A percentile compares a stretch with the other conserved stretches of the same genome.
phyloP scores from a whole-genome alignment of 23 tunicate species.

The Trididemnum nubilum region DNA sequence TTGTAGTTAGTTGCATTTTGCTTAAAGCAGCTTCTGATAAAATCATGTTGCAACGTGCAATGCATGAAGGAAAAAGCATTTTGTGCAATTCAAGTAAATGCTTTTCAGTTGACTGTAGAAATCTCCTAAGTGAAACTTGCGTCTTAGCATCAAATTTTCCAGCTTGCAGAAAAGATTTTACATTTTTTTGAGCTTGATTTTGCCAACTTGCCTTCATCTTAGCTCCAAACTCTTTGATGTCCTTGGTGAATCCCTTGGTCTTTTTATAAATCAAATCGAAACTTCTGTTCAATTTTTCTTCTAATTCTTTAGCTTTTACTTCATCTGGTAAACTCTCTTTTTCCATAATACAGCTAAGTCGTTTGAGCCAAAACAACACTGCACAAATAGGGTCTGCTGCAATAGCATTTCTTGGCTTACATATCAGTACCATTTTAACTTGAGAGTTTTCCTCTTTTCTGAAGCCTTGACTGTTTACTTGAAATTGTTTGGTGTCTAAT shows the following conservation, averaged over 20 bases:
- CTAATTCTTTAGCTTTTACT: not conserved
- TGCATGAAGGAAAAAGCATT: not conserved
- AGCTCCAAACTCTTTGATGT: not conserved
- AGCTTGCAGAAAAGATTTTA: not conserved
- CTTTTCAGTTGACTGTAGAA: not conserved
- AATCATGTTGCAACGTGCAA: not conserved
- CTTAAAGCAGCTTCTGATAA: not conserved
- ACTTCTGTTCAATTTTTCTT: not conserved
- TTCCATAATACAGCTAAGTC: not conserved
- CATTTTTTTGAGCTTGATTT: not conserved
- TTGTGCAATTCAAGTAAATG: not conserved
- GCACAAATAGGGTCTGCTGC: not conserved
- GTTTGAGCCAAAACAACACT: not conserved
- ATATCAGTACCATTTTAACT: conserved; percentile 8
- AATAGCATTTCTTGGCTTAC: not conserved
- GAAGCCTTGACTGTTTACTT: too few relatives aligned
- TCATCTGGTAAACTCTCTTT: not conserved
- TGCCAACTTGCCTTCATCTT: not conserved
- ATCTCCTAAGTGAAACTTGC: too few relatives aligned
- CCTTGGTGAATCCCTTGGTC: not conserved
- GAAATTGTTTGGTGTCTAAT: too few relatives aligned
- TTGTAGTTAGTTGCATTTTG: not conserved
- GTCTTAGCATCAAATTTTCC: not conserved
- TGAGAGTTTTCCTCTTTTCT: too few relatives aligned
- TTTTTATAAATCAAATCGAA: not conserved